A percentile compares a stretch with the other conserved stretches of the same genome.
phyloP scores from a whole-genome alignment of 2,113 vertebrate species.

The Lampris megalopsis region DNA sequence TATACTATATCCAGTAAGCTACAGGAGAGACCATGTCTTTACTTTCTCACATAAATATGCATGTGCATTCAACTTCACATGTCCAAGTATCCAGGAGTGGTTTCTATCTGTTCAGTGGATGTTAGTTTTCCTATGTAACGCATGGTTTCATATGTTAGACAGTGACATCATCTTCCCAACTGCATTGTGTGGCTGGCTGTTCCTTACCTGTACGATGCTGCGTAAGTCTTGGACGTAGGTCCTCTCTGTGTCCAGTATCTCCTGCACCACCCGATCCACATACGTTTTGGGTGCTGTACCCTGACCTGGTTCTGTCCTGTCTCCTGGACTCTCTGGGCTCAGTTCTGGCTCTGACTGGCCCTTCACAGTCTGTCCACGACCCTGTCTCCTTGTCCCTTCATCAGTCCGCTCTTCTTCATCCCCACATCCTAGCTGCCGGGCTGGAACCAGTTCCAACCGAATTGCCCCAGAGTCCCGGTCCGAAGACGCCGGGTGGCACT shows the following conservation, averaged over 20 bases:
- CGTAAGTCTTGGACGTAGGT: constrained; percentile 95
- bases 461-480: constrained; percentile 93
- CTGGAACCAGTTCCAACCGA: constrained; percentile 90
- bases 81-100: background rate
- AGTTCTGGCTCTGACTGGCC: constrained; percentile 73
- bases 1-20: background rate
- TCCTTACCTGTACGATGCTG: constrained; percentile 94
- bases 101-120: too few relatives aligned
- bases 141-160: background rate
- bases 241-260: constrained; percentile 96
- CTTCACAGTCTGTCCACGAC: constrained; percentile 39
- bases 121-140: too few relatives aligned
- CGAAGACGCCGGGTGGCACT: constrained; percentile 83
- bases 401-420: constrained; percentile 78
- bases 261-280: constrained; percentile 95
- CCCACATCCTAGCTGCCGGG: constrained; percentile 83
- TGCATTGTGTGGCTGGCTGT: background rate
- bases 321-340: constrained; percentile 58
- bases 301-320: constrained; percentile 67
- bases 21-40: too few relatives aligned
- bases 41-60: background rate
- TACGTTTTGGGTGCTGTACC: constrained; percentile 88
- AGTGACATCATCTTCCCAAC: background rate
- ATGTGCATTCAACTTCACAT: background rate
- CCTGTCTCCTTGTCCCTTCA: constrained; percentile 66